These are phyloP conservation scores for Burhinus bistriatus DNA, from an alignment of 2,113 vertebrate species.

Conservation along the genomic window DNA sequence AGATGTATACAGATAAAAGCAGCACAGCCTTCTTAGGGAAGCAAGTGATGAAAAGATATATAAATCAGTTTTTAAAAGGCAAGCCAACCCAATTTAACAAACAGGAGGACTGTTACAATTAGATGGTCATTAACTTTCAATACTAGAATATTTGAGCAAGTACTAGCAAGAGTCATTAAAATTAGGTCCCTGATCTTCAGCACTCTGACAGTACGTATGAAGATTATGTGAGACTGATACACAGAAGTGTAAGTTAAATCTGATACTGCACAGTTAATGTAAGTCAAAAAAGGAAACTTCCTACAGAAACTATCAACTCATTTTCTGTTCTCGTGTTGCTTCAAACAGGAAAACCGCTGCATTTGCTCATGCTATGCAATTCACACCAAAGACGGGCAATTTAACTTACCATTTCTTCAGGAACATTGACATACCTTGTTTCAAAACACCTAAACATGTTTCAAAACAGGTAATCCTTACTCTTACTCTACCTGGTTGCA, in stretches of 20 bases:
- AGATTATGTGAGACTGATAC: not conserved
- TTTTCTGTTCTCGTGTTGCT: not conserved
- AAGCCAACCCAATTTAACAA: not conserved
- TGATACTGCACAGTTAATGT: not conserved
- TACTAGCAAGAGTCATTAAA: not conserved
- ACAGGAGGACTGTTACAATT: not conserved
- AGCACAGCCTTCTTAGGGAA: not conserved
- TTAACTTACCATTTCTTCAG: not conserved
- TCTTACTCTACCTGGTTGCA: not conserved
- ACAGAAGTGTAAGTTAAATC: not conserved
- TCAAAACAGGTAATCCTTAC: not conserved
- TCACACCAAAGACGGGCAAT: not conserved
- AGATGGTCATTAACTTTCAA: not conserved
- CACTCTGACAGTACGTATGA: not conserved
- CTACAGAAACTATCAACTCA: not conserved
- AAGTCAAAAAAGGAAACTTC: not conserved
- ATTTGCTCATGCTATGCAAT: not conserved
- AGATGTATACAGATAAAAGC: not conserved
- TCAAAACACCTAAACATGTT: not conserved
- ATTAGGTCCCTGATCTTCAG: not conserved
- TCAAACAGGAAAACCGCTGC: not conserved
- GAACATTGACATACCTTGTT: not conserved
- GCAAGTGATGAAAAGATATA: not conserved
- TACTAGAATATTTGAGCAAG: not conserved
- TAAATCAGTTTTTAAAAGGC: not conserved